A percentile compares a stretch with the other conserved stretches of the same genome.
Conservation (phyloP, 2,888 invertebrate genomes). For the Noctua janthe region DNA sequence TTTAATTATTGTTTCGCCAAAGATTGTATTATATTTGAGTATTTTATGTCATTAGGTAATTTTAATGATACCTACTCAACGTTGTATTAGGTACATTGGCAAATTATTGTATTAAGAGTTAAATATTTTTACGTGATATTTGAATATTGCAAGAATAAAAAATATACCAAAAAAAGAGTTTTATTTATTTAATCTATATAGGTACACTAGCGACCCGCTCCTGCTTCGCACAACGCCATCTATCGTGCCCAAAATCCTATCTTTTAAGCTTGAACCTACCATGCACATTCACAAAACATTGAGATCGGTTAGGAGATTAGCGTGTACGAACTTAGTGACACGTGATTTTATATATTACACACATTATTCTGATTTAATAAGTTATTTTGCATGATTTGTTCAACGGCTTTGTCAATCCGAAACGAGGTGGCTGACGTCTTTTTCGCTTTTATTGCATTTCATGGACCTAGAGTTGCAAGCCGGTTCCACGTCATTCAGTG, state of each 20-base stretch:
- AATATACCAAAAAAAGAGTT: slow-evolving; percentile 27
- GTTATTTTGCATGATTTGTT: not conserved
- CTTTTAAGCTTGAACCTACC: not conserved
- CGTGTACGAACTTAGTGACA: not conserved
- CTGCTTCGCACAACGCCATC: not conserved
- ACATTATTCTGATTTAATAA: not conserved
- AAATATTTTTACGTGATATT: slow-evolving; percentile 60
- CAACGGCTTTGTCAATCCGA: not conserved
- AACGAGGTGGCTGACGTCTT: not conserved
- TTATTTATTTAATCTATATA: slow-evolving; percentile 27
- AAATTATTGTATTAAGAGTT: slow-evolving; percentile 53
- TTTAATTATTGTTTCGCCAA: slow-evolving; percentile 45
- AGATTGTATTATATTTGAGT: slow-evolving; percentile 58
- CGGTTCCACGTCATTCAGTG: not conserved
- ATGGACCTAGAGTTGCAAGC: not conserved
- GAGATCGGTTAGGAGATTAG: not conserved
- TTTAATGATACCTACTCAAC: slow-evolving; percentile 3
- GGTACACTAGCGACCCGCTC: not conserved
- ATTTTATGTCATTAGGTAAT: slow-evolving; percentile 35
- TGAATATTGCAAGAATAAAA: slow-evolving; percentile 61
- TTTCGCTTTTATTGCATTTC: not conserved
- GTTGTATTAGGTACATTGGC: slow-evolving; percentile 18
- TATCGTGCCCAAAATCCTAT: not conserved
- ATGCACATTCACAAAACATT: not conserved
- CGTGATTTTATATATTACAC: not conserved